Conservation (phyloP, 1,140 invertebrate species). For the Euwallacea fornicatus region DNA sequence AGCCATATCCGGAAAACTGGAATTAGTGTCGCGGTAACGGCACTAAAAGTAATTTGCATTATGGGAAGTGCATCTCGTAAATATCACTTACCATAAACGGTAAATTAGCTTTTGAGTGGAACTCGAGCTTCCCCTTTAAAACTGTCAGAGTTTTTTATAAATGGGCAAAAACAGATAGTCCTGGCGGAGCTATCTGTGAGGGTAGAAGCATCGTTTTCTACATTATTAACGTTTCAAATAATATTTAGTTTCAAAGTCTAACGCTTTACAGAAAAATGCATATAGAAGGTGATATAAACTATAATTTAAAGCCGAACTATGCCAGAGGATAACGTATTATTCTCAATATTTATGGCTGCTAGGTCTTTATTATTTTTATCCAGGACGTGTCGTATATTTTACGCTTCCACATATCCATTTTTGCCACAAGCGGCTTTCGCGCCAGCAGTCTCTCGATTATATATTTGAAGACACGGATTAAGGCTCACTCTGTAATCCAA, state of each 20-base stretch:
- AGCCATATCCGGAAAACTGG: slow-evolving; percentile 28
- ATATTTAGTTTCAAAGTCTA: too few species aligned
- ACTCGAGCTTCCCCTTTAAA: background rate
- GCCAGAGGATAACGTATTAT: slow-evolving; percentile 8
- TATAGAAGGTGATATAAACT: background rate
- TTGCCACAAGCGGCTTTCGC: slow-evolving; percentile 9
- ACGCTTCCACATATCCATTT: slow-evolving; percentile 17
- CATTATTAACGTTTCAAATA: too few species aligned
- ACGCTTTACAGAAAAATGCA: too few species aligned
- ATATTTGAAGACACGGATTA: slow-evolving; percentile 13
- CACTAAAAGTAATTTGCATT: slow-evolving; percentile 29
- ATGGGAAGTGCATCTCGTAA: slow-evolving; percentile 26
- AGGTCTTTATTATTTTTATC: slow-evolving; percentile 16
- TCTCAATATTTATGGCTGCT: slow-evolving; percentile 13
- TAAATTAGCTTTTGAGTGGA: slow-evolving; percentile 8
- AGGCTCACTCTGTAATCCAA: slow-evolving; percentile 16
- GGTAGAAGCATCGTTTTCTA: too few species aligned
- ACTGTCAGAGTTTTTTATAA: too few species aligned
- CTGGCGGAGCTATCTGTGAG: too few species aligned
- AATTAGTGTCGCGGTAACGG: slow-evolving; percentile 27
- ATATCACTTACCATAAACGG: slow-evolving; percentile 24
- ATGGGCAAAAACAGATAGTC: too few species aligned
- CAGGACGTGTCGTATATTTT: slow-evolving; percentile 14
- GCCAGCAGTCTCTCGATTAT: slow-evolving; percentile 13
- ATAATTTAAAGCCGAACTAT: background rate